Percentiles rank a stretch among this genome's conserved stretches.
Evolutionary conservation across 2,888 invertebrate species (phyloP).

Genomic region (Poecilobothrus nobilitatus): DNA sequence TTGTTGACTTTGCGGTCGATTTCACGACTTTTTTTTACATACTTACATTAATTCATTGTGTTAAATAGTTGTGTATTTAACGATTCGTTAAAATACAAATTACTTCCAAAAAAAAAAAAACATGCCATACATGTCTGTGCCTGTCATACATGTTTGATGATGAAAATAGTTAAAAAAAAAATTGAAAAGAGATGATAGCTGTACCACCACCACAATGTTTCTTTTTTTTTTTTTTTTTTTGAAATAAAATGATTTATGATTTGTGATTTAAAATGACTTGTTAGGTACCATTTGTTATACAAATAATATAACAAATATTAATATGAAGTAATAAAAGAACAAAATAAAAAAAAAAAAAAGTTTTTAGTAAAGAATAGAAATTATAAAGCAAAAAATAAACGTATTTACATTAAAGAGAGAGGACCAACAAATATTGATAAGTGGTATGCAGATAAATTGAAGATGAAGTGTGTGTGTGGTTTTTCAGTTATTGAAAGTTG

Average conservation of each 20-base stretch:
- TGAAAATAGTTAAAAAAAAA: not conserved
- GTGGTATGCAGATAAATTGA: not conserved
- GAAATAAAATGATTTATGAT: not conserved
- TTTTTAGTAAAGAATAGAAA: not conserved
- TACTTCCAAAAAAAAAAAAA: not conserved
- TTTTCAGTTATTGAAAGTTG: not conserved
- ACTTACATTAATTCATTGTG: too few relatives aligned
- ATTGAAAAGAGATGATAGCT: not conserved
- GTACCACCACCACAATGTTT: not conserved
- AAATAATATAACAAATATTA: not conserved
- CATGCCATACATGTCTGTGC: not conserved
- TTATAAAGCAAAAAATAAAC: too few relatives aligned
- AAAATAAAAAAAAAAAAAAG: not conserved
- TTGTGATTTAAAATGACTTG: constrained; percentile 1
- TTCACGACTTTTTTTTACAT: too few relatives aligned
- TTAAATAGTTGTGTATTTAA: too few relatives aligned
- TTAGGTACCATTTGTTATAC: not conserved
- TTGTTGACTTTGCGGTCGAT: too few relatives aligned
- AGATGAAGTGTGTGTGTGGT: constrained; percentile 3
- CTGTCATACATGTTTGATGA: too few relatives aligned
- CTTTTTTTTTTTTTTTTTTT: too few relatives aligned
- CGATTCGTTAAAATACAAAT: not conserved
- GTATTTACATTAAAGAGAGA: too few relatives aligned
- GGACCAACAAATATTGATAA: not conserved
- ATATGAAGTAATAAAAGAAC: not conserved